Percentiles rank a stretch among this genome's conserved stretches.
Evolutionary conservation across 1,140 invertebrate species (phyloP).

Genomic region (Meloidogyne exigua): DNA sequence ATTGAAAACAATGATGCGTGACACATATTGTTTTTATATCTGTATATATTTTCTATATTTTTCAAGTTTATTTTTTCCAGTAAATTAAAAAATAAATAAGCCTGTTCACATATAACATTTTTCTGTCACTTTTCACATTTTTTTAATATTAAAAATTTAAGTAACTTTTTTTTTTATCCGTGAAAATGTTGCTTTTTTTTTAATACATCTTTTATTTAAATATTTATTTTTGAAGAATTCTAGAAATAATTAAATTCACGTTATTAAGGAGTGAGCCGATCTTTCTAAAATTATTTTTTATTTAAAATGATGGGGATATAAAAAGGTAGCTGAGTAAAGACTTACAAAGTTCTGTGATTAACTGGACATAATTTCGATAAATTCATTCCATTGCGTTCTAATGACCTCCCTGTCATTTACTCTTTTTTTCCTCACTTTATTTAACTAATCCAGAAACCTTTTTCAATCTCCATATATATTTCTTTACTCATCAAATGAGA

Average conservation of each 20-base stretch:
- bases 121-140: background rate
- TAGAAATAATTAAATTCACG: too few species aligned
- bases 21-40: background rate
- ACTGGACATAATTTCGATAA: too few species aligned
- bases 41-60: background rate
- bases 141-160: background rate
- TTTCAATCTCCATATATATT: too few species aligned
- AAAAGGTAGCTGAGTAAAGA: too few species aligned
- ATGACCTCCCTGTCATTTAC: too few species aligned
- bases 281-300: too few species aligned
- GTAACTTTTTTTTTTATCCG: background rate
- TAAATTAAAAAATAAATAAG: background rate
- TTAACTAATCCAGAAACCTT: too few species aligned
- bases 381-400: too few species aligned
- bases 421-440: too few species aligned
- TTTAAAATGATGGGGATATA: too few species aligned
- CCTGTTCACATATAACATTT: background rate
- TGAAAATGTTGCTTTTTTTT: background rate
- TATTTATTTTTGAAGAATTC: background rate
- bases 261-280: too few species aligned
- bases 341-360: too few species aligned
- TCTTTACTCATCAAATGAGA: background rate
- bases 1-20: slow-evolving; percentile 1
- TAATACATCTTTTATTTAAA: background rate
- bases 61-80: background rate